Evolutionary conservation across 1,140 invertebrate species (phyloP).

Genomic region (Teleopsis dalmanni): DNA sequence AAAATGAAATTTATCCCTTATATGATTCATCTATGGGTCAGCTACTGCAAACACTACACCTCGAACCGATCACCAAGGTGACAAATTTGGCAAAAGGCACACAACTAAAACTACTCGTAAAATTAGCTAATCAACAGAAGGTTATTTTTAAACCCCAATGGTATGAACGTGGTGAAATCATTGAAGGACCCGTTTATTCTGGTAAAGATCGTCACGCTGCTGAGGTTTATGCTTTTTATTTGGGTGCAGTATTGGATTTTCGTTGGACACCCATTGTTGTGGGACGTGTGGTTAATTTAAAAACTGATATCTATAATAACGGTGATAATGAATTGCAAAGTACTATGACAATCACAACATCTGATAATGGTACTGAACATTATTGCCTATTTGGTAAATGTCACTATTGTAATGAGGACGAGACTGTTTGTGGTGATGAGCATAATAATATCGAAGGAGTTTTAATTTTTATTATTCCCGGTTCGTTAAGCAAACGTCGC

Average conservation of each 20-base stretch:
- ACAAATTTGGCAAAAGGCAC: constrained; percentile 75
- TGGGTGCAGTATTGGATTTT: constrained; percentile 70
- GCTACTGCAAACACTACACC: constrained; percentile 61
- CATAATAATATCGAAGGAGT: constrained; percentile 69
- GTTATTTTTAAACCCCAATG: constrained; percentile 87
- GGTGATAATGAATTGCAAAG: constrained; percentile 58
- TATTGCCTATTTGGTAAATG: constrained; percentile 85
- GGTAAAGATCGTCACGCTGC: constrained; percentile 88
- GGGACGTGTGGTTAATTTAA: constrained; percentile 68
- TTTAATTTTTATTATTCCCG: constrained; percentile 75
- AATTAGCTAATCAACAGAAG: constrained; percentile 68
- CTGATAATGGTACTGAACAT: constrained; percentile 44
- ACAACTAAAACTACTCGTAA: constrained; percentile 79
- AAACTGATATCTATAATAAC: constrained; percentile 60
- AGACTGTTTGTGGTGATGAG: constrained; percentile 71
- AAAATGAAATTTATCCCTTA: constrained; percentile 58
- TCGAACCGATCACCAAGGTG: constrained; percentile 61
- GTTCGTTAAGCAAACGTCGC: constrained; percentile 57
- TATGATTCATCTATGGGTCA: constrained; percentile 58
- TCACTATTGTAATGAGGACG: constrained; percentile 73
- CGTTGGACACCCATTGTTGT: constrained; percentile 70
- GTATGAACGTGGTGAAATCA: constrained; percentile 66
- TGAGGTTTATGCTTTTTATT: constrained; percentile 92
- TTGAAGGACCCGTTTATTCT: constrained; percentile 73
- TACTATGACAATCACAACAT: constrained; percentile 36